A percentile compares a stretch with the other conserved stretches of the same genome.
Conservation (phyloP, 2,888 invertebrate genomes). For the Nysson spinosus region DNA sequence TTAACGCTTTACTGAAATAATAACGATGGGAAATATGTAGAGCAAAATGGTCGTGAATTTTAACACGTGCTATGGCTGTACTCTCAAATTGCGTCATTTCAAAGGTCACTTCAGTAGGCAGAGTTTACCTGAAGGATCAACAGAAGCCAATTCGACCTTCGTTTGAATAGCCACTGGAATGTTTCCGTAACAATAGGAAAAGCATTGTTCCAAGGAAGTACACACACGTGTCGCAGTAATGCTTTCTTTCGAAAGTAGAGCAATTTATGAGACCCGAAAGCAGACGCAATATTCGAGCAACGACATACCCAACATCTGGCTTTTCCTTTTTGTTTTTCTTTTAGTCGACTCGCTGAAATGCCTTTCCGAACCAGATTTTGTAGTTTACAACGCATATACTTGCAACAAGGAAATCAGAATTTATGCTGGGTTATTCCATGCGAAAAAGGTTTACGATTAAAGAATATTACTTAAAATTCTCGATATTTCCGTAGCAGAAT, state of each 20-base stretch:
- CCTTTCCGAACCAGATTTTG: conserved; percentile 71
- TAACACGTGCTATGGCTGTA: too few species aligned
- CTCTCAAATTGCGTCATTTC: too few species aligned
- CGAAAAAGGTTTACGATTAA: background rate
- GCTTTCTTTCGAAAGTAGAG: conserved; percentile 70
- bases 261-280: conserved; percentile 72
- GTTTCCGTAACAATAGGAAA: conserved; percentile 43
- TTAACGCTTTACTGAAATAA: too few species aligned
- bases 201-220: conserved; percentile 56
- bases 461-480: too few species aligned
- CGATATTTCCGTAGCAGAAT: too few species aligned
- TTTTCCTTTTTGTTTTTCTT: conserved; percentile 35
- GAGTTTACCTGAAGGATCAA: too few species aligned
- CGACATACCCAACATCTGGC: conserved; percentile 51
- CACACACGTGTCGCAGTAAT: conserved; percentile 55
- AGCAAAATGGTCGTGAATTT: too few species aligned
- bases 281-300: conserved; percentile 63
- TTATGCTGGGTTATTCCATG: conserved; percentile 41
- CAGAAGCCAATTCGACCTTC: background rate
- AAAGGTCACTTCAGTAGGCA: too few species aligned
- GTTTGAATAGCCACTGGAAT: background rate
- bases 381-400: conserved; percentile 55
- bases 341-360: conserved; percentile 10
- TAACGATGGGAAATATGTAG: too few species aligned
- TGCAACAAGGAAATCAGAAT: conserved; percentile 42